Evolutionary conservation across 2,113 vertebrate species (phyloP), one percentile per base, ranked within the genome.

Genomic region (Blennius ocellaris): DNA sequence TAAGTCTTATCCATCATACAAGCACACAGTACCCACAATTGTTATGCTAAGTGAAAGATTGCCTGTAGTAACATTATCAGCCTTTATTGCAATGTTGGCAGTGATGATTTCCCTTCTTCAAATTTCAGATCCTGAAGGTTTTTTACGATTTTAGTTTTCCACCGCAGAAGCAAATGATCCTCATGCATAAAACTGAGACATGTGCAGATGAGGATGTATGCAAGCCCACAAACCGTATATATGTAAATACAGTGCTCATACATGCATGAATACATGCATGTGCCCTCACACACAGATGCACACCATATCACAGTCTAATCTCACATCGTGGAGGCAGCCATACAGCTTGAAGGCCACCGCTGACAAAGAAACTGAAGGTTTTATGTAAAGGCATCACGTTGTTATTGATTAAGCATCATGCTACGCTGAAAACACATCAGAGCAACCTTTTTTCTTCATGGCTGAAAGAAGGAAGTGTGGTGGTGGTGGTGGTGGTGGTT

Each of bases 351-450:
- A 61, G 17, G 51, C 44, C 44, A 41, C 11, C 41, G 11, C 37
- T 44, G 8, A 62, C 38, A 49, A 48, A 51, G 41, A 53, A 64
- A 69, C 49, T 64, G 50, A 73, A 36, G 69, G 66, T 41, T 44
- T 48, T 64, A 54, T 68, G 75, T 64, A 65, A 62, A 48, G 57
- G 65, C 48, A 56, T 81, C 69, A 71, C 52, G 62, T 49, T 7
- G 5, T 7, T 77, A 88, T 71, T 69, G 85, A 90, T 83, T 64
- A 59, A 12, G 55, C 58, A 73, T 87, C 74, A 74, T 8, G 53
- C 43, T 55, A 66, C 72, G 67, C 7, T 15, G 69, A 59, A 80
- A 79, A 84, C 59, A 51, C 52, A 85, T 83, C 76, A 66, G 50
- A 61, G 72, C 69, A 80, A 70, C 69, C 55, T 68, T 73, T 73